A percentile compares a stretch with the other conserved stretches of the same genome.
These are phyloP conservation scores for Rutpela maculata DNA, from an alignment of 2,888 invertebrate genomes.

Conservation along the genomic window DNA sequence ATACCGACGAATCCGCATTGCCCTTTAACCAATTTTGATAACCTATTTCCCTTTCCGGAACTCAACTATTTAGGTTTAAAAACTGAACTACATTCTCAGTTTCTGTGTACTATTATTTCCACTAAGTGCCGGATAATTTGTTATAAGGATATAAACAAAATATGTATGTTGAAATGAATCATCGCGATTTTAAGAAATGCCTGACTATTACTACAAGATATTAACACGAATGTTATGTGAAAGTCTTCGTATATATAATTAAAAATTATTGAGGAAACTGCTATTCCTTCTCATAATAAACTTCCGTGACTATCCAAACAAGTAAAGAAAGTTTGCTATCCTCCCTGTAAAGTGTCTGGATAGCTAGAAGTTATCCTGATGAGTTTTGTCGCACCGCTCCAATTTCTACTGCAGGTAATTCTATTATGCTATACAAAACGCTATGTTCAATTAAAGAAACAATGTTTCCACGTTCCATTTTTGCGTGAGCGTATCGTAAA, in stretches of 20 bases:
- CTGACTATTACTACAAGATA: not conserved
- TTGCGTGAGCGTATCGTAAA: conserved; percentile 12
- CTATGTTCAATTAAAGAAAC: conserved; percentile 33
- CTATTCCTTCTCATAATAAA: conserved; percentile 9
- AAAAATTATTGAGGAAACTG: conserved; percentile 4
- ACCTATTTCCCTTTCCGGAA: too few relatives aligned
- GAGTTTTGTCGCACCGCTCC: conserved; percentile 34
- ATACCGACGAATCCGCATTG: too few relatives aligned
- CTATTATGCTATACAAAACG: conserved; percentile 33
- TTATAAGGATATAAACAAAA: too few relatives aligned
- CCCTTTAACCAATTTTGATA: too few relatives aligned
- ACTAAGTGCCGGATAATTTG: too few relatives aligned
- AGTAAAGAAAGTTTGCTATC: conserved; percentile 22
- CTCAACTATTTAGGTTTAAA: too few relatives aligned
- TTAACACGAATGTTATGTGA: not conserved
- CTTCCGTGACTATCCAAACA: conserved; percentile 8
- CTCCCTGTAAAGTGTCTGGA: conserved; percentile 32
- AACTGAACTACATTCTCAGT: too few relatives aligned
- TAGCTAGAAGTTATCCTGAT: conserved; percentile 34
- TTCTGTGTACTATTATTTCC: too few relatives aligned
- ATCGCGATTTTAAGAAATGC: too few relatives aligned
- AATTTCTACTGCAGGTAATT: conserved; percentile 36
- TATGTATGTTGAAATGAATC: too few relatives aligned
- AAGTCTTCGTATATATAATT: not conserved
- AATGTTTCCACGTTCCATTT: conserved; percentile 14